Conservation (phyloP, 1,140 invertebrate species). For the Bombus pascuorum region DNA sequence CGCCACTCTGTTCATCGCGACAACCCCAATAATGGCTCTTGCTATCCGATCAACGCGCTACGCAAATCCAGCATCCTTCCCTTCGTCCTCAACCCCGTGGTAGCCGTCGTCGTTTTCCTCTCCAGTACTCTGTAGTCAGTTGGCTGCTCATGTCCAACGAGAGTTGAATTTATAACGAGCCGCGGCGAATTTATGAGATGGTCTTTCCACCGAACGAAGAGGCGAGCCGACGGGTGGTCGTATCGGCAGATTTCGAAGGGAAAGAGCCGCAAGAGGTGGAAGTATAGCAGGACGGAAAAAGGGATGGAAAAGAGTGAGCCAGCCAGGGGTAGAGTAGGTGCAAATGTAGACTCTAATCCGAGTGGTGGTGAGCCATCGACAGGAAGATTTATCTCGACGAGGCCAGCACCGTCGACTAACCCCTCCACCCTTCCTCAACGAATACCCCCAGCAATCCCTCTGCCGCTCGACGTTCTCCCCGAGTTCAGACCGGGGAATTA, state of each 20-base stretch:
- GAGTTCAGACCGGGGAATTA: conserved; percentile 65
- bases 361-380: conserved; percentile 75
- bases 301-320: not conserved
- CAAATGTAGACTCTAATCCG: conserved; percentile 77
- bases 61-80: conserved; percentile 30
- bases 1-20: not conserved
- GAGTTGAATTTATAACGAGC: conserved; percentile 72
- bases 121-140: conserved; percentile 18
- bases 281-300: not conserved
- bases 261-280: not conserved
- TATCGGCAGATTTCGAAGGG: conserved; percentile 6
- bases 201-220: conserved; percentile 55
- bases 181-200: conserved; percentile 70
- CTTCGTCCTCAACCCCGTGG: not conserved
- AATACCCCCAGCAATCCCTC: conserved; percentile 45
- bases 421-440: conserved; percentile 32
- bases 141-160: conserved; percentile 49
- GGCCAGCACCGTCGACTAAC: conserved; percentile 48
- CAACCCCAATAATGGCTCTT: conserved; percentile 5
- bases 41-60: conserved; percentile 18
- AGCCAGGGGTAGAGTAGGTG: conserved; percentile 64
- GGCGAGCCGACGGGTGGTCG: conserved; percentile 20
- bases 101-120: not conserved
- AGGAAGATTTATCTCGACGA: conserved; percentile 76
- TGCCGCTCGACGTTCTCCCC: conserved; percentile 52